Evolutionary conservation across 2,888 invertebrate species (phyloP), one percentile per base, ranked within the genome.

Genomic region (Oeneis ivallda): DNA sequence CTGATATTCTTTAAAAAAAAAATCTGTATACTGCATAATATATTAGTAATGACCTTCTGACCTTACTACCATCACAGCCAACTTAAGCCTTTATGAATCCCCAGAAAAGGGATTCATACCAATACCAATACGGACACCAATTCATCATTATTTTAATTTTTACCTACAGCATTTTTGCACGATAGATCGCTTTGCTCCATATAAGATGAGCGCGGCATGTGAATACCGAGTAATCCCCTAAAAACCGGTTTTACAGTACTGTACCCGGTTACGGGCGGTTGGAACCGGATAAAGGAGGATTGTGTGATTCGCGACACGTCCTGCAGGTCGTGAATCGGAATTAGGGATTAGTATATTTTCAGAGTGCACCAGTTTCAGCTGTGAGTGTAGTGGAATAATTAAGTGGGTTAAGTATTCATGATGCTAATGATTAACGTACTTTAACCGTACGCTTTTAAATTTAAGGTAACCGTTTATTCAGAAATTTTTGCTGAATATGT

Each of bases 251-350:
- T 58, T 34, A 10, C 34, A 15, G 6, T 58, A 47, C 32, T 47
- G 45, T 47, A 34, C 47, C 58, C 45, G 19, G 73, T 69, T 69
- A 66, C 63, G 62, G 68, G 71, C 71, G 73, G 77, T 74, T 76
- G 78, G 81, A 82, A 83, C 78, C 80, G 77, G 79, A 84, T 84
- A 82, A 82, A 82, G 75, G 77, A 76, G 79, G 78, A 82, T 76
- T 71, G 76, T 73, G 70, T 74, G 74, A 82, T 82, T 83, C 85
- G 67, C 71, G 78, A 82, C 85, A 84, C 84, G 84, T 83, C 72
- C 68, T 68, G 72, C 68, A 65, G 70, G 66, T 74, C 74, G 78
- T 47, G 81, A 79, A 81, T 82, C 75, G 78, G 76, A 81, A 83
- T 82, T 41, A 56, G 56, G 39, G 39, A 83, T 82, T 56, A 56